phyloP scores from a whole-genome alignment of 2,888 invertebrate species.

The Eulithis testata region DNA sequence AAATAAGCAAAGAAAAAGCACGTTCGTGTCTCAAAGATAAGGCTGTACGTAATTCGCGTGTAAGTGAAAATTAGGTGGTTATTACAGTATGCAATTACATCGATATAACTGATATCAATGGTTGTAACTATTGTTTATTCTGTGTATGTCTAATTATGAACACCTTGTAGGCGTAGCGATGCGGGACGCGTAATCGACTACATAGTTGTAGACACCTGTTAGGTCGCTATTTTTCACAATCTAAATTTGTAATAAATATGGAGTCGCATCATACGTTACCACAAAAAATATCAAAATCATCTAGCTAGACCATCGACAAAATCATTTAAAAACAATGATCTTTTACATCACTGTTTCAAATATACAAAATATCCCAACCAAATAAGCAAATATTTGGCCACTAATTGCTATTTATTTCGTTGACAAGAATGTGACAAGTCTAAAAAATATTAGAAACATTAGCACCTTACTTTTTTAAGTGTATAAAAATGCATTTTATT shows the following conservation, averaged over 20 bases:
- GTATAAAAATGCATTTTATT: no score
- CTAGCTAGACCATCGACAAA: no score
- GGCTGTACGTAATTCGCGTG: constrained; percentile 50
- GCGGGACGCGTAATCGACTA: constrained; percentile 26
- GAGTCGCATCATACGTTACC: background rate
- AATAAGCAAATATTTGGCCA: no score
- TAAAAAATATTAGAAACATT: no score
- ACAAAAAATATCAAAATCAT: no score
- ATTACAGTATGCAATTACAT: constrained; percentile 56
- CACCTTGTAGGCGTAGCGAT: constrained; percentile 53
- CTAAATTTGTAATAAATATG: background rate
- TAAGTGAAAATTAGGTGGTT: constrained; percentile 63
- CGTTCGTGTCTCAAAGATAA: constrained; percentile 37
- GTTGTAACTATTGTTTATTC: constrained; percentile 23
- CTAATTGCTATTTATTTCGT: no score
- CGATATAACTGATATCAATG: constrained; percentile 58
- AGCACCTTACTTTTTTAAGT: no score
- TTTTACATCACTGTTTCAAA: no score
- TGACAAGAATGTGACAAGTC: no score
- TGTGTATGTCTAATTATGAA: constrained; percentile 50
- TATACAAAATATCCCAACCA: no score
- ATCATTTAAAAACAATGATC: no score
- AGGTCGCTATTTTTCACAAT: no score
- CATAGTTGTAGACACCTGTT: constrained; percentile 21
- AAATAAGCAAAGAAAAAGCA: constrained; percentile 13